Evolutionary conservation across 2,888 invertebrate genomes (phyloP), one percentile per base, ranked within the genome.

Genomic region (Onchidella celtica): DNA sequence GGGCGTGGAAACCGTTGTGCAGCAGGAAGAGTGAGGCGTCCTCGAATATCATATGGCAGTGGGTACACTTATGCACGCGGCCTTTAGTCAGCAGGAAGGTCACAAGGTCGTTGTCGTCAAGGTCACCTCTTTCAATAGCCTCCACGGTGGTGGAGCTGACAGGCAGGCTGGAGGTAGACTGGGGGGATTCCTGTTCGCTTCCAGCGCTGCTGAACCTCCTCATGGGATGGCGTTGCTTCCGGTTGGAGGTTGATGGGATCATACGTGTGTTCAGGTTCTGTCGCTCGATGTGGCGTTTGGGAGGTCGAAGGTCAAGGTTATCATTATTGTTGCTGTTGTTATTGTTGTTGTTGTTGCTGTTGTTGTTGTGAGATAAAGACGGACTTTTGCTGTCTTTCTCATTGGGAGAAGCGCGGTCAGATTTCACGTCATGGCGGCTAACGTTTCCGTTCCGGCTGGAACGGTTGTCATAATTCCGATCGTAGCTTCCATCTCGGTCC

Each of bases 201-300:
- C 85, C 83, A 55, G 84, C 83, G 63, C 84, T 87, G 80, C 87
- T 86, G 75, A 74, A 84, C 34, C 91, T 85, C 57, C 91, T 79
- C 90, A 90, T 90, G 14, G 91, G 91, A 84, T 90, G 88, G n/a
- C 89, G 84, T 86, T 91, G 91, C 81, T 91, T 91, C 6, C 91
- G 87, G 0, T 89, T 87, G 6, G 87, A 86, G 61, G 88, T 88
- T 21, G 89, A 86, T 0, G 89, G 87, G 77, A 90, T 88, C 88
- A 90, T 86, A 34, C 88, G 79, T 2, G 88, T 85, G 85, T 91
- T 89, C 9, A 91, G 86, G 79, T 91, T 91, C 81, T 85, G 85
- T 1, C 89, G 86, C 74, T 87, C 89, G n/a, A 91, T 90, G 27
- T 86, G 85, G 3, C 84, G 81, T 17, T 81, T 83, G 61, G 65